Percentiles rank a stretch among this genome's conserved stretches.
These are phyloP conservation scores for Saccopteryx bilineata DNA, from an alignment of 2,113 vertebrate species.

Conservation along the genomic window DNA sequence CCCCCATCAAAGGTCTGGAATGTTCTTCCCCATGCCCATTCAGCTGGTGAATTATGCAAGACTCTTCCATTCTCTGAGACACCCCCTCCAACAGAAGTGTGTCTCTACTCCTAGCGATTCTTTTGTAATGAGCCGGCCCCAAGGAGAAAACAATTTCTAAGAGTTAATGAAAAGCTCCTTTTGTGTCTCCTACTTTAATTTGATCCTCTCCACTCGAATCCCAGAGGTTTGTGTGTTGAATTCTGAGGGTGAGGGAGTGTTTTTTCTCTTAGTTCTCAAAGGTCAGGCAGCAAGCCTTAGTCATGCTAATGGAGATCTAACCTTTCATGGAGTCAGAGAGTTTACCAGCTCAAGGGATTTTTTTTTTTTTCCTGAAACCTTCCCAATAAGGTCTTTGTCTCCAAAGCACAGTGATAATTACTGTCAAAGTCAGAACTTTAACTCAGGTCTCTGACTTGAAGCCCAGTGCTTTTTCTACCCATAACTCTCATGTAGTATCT, in stretches of 20 bases:
- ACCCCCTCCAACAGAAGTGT: neutral
- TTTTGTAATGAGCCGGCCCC: slow-evolving; percentile 43
- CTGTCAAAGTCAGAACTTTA: slow-evolving; percentile 31
- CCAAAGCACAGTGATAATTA: slow-evolving; percentile 60
- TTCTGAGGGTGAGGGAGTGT: slow-evolving; percentile 49
- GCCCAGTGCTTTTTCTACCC: neutral
- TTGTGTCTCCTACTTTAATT: slow-evolving; percentile 69
- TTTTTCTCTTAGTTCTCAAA: slow-evolving; percentile 77
- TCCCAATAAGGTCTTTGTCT: slow-evolving; percentile 51
- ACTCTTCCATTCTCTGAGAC: neutral
- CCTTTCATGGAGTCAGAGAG: slow-evolving; percentile 29
- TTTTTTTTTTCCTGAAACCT: slow-evolving; percentile 36
- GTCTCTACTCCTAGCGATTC: neutral
- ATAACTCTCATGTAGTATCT: neutral
- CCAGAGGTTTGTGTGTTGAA: slow-evolving; percentile 38
- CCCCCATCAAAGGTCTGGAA: neutral
- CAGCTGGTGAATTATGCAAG: neutral
- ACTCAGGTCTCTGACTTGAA: neutral
- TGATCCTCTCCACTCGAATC: slow-evolving; percentile 59
- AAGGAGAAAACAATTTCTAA: slow-evolving; percentile 59
- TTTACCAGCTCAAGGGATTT: slow-evolving; percentile 58
- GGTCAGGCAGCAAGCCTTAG: slow-evolving; percentile 62
- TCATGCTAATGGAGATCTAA: slow-evolving; percentile 66
- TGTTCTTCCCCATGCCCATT: neutral
- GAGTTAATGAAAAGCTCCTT: slow-evolving; percentile 74